Evolutionary conservation across 2,888 invertebrate genomes (phyloP).

Genomic region (Drosophila limbata): DNA sequence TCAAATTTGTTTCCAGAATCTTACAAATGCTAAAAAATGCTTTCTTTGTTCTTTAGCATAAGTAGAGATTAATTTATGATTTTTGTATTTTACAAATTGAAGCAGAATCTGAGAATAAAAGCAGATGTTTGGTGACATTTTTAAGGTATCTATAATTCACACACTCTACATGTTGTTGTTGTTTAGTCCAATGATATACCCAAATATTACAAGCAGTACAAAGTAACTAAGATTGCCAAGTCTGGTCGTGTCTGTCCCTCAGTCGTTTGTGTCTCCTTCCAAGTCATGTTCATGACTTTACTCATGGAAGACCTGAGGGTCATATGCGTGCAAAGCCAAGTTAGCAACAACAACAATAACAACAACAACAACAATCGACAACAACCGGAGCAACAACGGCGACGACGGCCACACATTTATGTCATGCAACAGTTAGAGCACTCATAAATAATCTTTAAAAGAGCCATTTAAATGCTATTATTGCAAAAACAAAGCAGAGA

Average conservation of each 20-base stretch:
- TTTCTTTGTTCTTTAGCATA: background rate
- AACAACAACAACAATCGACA: conserved; percentile 16
- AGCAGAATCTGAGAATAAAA: background rate
- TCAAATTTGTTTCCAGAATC: too few species aligned
- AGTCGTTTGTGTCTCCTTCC: conserved; percentile 33
- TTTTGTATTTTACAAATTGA: background rate
- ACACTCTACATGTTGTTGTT: background rate
- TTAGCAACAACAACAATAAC: background rate
- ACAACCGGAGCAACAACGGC: conserved; percentile 38
- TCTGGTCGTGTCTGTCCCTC: conserved; percentile 23
- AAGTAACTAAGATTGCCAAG: conserved; percentile 4
- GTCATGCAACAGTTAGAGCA: conserved; percentile 61
- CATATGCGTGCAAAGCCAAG: conserved; percentile 58
- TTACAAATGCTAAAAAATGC: too few species aligned
- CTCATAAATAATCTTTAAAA: conserved; percentile 75
- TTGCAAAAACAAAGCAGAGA: conserved; percentile 42
- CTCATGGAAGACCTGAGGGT: conserved; percentile 63
- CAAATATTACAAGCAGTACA: conserved; percentile 12
- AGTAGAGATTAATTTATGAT: background rate
- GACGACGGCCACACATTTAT: conserved; percentile 59
- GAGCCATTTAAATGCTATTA: conserved; percentile 74
- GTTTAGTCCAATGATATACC: conserved; percentile 35
- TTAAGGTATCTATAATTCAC: background rate
- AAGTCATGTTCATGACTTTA: conserved; percentile 64
- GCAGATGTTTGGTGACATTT: background rate